Evolutionary conservation across 2,113 vertebrate species (phyloP).

Genomic region (Antennarius striatus): DNA sequence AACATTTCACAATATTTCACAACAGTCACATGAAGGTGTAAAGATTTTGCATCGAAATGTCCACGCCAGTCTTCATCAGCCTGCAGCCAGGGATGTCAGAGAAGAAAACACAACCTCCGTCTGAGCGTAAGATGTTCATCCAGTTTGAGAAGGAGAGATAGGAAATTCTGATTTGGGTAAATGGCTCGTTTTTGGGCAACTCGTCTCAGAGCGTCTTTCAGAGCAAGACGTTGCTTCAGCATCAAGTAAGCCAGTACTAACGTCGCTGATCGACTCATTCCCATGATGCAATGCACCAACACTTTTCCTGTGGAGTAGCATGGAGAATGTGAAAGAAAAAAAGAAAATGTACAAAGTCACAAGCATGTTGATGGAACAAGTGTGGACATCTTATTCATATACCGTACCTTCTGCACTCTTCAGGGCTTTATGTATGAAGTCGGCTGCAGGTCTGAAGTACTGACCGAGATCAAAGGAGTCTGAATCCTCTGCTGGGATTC

Average conservation of each 20-base stretch:
- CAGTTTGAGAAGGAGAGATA: constrained; percentile 84
- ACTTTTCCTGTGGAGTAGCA: constrained; percentile 79
- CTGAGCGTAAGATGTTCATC: constrained; percentile 75
- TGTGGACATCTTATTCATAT: background rate
- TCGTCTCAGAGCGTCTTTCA: constrained; percentile 75
- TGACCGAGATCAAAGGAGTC: constrained; percentile 79
- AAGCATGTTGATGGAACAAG: background rate
- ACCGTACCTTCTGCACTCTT: constrained; percentile 77
- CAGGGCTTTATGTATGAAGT: constrained; percentile 81
- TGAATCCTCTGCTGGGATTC: constrained; percentile 83
- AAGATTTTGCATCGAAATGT: background rate
- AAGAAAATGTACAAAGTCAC: background rate
- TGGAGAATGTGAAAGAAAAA: constrained; percentile 6
- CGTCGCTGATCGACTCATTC: constrained; percentile 83
- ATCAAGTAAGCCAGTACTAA: constrained; percentile 84
- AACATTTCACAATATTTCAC: background rate
- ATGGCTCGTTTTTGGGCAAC: constrained; percentile 75
- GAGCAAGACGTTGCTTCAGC: constrained; percentile 76
- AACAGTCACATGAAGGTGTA: background rate
- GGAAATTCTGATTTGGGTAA: constrained; percentile 88
- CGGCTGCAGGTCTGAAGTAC: constrained; percentile 76
- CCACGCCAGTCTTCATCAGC: too few relatives aligned
- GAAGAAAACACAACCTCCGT: constrained; percentile 76
- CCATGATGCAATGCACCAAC: constrained; percentile 86
- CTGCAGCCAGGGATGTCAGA: constrained; percentile 53